Conservation (phyloP, 2,888 invertebrate genomes). For the Trichopria drosophilae region DNA sequence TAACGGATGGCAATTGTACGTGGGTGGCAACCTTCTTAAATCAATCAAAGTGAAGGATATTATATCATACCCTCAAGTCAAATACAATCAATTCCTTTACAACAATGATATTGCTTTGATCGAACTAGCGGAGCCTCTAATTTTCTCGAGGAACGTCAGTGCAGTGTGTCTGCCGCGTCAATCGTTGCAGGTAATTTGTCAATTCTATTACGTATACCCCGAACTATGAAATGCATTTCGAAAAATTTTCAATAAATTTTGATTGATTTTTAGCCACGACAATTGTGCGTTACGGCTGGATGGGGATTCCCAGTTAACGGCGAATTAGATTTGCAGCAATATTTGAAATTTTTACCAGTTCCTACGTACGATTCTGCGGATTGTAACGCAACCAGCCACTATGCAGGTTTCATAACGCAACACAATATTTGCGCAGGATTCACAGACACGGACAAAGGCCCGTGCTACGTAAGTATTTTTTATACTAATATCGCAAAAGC, state of each 20-base stretch:
- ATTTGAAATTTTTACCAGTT: conserved; percentile 62
- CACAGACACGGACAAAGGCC: conserved; percentile 62
- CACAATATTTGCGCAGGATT: conserved; percentile 66
- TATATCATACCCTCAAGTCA: conserved; percentile 64
- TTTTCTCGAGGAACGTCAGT: conserved; percentile 61
- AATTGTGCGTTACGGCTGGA: conserved; percentile 64
- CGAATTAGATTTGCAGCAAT: conserved; percentile 58
- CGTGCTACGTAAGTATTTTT: conserved; percentile 64
- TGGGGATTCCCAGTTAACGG: conserved; percentile 62
- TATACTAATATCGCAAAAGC: too few species aligned
- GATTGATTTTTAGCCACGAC: conserved; percentile 57
- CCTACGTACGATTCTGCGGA: conserved; percentile 62
- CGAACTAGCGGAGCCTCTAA: conserved; percentile 61
- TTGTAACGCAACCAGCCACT: conserved; percentile 68
- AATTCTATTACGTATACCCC: too few species aligned
- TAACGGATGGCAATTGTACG: conserved; percentile 51
- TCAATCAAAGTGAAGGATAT: conserved; percentile 57
- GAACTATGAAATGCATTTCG: too few species aligned
- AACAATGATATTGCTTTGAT: conserved; percentile 65
- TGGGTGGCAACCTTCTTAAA: conserved; percentile 47
- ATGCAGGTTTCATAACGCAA: conserved; percentile 63
- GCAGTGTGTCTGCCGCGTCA: conserved; percentile 64
- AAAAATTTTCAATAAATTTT: too few species aligned
- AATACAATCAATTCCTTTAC: conserved; percentile 64
- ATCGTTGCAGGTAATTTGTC: conserved; percentile 46